Conservation (phyloP, 2,797 vertebrate genomes). For the Benthosema pterotum region DNA sequence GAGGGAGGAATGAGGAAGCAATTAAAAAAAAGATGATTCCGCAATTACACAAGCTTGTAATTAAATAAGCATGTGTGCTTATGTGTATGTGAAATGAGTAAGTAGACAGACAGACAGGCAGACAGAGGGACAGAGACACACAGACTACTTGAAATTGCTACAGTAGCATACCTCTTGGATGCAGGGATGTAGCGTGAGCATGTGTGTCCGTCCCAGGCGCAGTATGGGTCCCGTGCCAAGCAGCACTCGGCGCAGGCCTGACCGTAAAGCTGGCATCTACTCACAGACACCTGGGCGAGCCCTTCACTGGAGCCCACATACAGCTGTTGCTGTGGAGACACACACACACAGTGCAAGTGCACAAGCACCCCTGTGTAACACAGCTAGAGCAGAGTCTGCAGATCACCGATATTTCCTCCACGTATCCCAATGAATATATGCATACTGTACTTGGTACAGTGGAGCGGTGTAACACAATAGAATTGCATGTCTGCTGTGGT, state of each 20-base stretch:
- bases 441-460: too few relatives aligned
- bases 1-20: neutral
- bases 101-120: too few relatives aligned
- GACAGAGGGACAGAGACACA: neutral
- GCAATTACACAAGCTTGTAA: too few relatives aligned
- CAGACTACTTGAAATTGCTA: neutral
- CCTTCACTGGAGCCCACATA: conserved; percentile 92
- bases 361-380: too few relatives aligned
- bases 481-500: too few relatives aligned
- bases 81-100: too few relatives aligned
- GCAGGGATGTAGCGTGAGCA: conserved; percentile 93
- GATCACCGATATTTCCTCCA: too few relatives aligned
- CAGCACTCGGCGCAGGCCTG: conserved; percentile 97
- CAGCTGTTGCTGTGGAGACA: conserved; percentile 91
- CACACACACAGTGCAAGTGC: conserved; percentile 34
- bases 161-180: conserved; percentile 87
- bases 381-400: too few relatives aligned
- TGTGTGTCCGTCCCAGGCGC: conserved; percentile 94
- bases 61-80: too few relatives aligned
- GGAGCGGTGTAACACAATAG: too few relatives aligned
- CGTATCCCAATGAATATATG: too few relatives aligned
- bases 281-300: conserved; percentile 92
- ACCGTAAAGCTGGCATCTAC: conserved; percentile 94
- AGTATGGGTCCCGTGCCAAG: conserved; percentile 96
- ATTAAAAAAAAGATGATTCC: too few relatives aligned